phyloP scores from a whole-genome alignment of 2,113 vertebrate genomes.

The Crotalus helleri region DNA sequence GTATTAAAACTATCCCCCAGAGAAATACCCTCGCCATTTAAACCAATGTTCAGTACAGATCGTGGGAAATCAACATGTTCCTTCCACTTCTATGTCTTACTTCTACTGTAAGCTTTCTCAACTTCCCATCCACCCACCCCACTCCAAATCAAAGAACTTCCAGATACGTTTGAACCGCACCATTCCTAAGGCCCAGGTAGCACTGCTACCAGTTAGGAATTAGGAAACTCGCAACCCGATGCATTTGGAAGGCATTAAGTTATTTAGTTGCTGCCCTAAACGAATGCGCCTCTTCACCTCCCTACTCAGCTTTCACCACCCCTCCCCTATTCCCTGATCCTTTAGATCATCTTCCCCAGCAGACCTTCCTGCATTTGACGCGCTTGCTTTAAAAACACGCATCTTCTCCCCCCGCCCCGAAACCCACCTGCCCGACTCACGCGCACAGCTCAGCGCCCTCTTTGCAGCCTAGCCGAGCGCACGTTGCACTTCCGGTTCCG shows the following conservation, averaged over 20 bases:
- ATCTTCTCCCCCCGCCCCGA: neutral
- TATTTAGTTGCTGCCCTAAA: neutral
- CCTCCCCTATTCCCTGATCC: neutral
- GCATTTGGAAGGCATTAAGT: neutral
- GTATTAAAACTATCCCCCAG: neutral
- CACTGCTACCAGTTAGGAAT: neutral
- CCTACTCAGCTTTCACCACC: neutral
- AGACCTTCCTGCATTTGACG: neutral
- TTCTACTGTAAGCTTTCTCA: neutral
- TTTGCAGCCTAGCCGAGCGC: neutral
- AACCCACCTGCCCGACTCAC: neutral
- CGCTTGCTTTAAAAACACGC: neutral
- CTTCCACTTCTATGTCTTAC: neutral
- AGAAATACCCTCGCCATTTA: neutral
- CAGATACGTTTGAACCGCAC: neutral
- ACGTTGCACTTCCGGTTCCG: slow-evolving; percentile 8
- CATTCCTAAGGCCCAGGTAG: neutral
- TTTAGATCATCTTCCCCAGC: neutral
- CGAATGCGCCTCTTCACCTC: neutral
- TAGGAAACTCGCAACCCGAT: neutral
- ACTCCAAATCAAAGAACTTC: neutral
- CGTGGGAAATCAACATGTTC: neutral
- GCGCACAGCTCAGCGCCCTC: neutral
- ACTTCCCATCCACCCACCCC: neutral
- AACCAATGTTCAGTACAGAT: neutral